Conservation (phyloP, 2,113 vertebrate species). For the Silurus meridionalis region DNA sequence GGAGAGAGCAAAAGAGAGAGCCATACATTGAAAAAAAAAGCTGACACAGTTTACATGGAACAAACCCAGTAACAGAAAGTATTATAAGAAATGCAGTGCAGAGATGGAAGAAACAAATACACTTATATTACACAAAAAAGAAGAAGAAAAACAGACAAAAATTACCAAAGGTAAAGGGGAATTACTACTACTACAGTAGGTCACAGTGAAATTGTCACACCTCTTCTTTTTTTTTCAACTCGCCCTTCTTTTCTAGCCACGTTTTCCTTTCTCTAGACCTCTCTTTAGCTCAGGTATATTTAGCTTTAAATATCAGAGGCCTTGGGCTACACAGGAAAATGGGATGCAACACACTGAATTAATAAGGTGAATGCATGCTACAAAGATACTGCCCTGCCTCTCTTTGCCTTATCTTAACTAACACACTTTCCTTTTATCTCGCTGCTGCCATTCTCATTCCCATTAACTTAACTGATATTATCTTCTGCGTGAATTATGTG, state of each 20-base stretch:
- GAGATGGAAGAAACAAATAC: neutral
- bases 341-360: conserved; percentile 55
- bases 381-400: conserved; percentile 42
- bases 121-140: neutral
- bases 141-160: neutral
- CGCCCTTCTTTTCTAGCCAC: conserved; percentile 25
- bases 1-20: neutral
- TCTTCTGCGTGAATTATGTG: neutral
- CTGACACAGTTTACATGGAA: conserved; percentile 2
- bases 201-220: conserved; percentile 45
- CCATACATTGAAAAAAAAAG: conserved; percentile 27
- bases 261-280: conserved; percentile 33
- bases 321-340: conserved; percentile 56
- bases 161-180: neutral
- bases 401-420: conserved; percentile 12
- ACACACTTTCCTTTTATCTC: conserved; percentile 16
- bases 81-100: neutral
- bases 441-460: neutral
- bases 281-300: conserved; percentile 64
- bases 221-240: neutral
- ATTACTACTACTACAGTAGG: conserved; percentile 45
- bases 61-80: neutral
- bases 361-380: conserved; percentile 54
- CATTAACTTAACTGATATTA: neutral
- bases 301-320: conserved; percentile 56